Conservation (phyloP, 2,113 vertebrate genomes). For the Lophura nycthemera region DNA sequence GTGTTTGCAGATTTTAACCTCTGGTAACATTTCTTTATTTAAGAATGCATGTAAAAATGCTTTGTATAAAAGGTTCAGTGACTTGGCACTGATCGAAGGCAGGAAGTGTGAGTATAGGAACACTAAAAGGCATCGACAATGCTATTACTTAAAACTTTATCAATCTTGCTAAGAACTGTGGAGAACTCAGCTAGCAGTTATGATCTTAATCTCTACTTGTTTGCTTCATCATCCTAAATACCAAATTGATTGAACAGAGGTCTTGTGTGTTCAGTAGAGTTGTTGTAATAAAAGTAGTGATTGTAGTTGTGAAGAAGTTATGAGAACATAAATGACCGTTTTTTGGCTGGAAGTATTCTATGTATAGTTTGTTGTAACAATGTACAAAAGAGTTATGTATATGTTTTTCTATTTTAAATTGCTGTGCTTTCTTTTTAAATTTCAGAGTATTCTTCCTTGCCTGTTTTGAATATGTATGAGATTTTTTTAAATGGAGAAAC, state of each 20-base stretch:
- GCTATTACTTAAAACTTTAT: background rate
- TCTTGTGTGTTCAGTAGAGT: background rate
- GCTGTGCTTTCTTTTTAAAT: background rate
- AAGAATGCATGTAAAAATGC: background rate
- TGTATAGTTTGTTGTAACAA: background rate
- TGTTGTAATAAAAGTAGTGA: background rate
- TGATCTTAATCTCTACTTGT: background rate
- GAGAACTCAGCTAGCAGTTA: background rate
- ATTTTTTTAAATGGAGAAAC: background rate
- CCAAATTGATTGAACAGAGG: background rate
- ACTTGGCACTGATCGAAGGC: background rate
- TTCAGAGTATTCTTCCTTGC: background rate
- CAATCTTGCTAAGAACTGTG: background rate
- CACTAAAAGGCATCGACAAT: background rate
- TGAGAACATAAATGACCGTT: background rate
- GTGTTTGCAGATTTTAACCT: background rate
- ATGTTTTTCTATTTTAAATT: background rate
- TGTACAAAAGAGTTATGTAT: background rate
- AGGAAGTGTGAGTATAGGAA: background rate
- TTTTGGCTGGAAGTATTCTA: background rate
- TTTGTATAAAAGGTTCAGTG: background rate
- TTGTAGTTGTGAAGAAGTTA: background rate
- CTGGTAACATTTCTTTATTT: background rate
- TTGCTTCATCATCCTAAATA: background rate
- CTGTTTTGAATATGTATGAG: background rate